These are phyloP conservation scores for Myrmecophaga tridactyla DNA, from an alignment of 2,113 vertebrate genomes.

Conservation along the genomic window DNA sequence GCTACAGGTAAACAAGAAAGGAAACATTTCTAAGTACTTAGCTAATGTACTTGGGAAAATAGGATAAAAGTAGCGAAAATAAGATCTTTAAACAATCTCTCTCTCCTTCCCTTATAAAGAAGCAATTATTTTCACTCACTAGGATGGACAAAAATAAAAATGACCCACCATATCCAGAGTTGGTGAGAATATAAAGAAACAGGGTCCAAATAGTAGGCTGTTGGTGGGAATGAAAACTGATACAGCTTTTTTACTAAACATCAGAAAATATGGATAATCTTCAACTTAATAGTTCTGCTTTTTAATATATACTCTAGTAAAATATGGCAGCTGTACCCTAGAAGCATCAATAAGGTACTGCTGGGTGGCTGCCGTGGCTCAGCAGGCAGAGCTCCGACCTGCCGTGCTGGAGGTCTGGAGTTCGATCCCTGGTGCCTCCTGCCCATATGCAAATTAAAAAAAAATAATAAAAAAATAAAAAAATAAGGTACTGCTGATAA, in stretches of 20 bases:
- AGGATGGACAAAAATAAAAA: not conserved
- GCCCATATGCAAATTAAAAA: no score
- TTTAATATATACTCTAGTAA: not conserved
- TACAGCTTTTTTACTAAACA: not conserved
- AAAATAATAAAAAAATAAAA: no score
- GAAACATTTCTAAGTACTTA: not conserved
- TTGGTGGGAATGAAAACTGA: not conserved
- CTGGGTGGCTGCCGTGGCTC: no score
- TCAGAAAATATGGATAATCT: not conserved
- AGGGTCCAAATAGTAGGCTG: not conserved
- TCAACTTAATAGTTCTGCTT: not conserved
- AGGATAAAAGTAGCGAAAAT: slow-evolving; percentile 1
- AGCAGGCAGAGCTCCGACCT: no score
- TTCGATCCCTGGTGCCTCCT: no score
- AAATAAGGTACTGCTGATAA: not conserved
- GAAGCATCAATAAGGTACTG: not conserved
- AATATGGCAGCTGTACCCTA: not conserved
- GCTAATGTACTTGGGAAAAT: not conserved
- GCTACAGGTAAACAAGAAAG: not conserved
- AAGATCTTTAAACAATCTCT: not conserved
- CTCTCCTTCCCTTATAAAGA: not conserved
- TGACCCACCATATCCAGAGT: not conserved
- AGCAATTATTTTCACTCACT: not conserved
- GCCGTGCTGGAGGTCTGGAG: no score
- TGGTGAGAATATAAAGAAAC: not conserved